A percentile compares a stretch with the other conserved stretches of the same genome.
These are phyloP conservation scores for Orcinus orca DNA, from an alignment of 2,113 vertebrate species.

Conservation along the genomic window DNA sequence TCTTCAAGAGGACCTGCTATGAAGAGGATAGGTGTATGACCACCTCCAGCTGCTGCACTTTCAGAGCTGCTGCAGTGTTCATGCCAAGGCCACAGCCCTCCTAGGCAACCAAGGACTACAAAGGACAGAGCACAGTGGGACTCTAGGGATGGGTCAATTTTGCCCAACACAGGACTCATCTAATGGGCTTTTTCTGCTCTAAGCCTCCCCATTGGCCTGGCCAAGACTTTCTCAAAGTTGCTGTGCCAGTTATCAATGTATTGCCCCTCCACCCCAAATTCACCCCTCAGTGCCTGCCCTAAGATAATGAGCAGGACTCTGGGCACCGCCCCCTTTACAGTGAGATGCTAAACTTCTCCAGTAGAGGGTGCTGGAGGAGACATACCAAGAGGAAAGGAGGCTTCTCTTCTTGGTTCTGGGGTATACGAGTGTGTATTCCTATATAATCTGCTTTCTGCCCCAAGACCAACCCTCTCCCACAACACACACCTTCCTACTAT, in stretches of 20 bases:
- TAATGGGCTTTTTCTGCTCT: background rate
- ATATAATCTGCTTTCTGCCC: background rate
- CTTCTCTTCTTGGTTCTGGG: background rate
- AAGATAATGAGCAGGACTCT: background rate
- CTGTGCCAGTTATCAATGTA: no score
- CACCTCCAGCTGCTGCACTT: background rate
- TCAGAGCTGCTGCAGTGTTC: background rate
- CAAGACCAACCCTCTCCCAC: no score
- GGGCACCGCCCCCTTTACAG: background rate
- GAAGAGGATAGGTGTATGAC: background rate
- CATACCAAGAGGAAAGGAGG: background rate
- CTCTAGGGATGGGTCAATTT: background rate
- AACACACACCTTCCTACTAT: background rate
- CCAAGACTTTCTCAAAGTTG: background rate
- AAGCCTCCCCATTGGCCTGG: background rate
- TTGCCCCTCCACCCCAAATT: background rate
- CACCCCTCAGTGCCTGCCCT: background rate
- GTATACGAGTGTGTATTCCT: background rate
- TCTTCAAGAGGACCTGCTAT: background rate
- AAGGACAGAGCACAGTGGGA: background rate
- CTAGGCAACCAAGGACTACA: no score
- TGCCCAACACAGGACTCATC: background rate
- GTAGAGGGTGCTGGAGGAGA: background rate
- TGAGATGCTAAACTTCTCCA: background rate
- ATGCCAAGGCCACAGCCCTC: background rate